These are phyloP conservation scores for Rhagonycha lutea DNA, from an alignment of 2,888 invertebrate species.

Conservation along the genomic window DNA sequence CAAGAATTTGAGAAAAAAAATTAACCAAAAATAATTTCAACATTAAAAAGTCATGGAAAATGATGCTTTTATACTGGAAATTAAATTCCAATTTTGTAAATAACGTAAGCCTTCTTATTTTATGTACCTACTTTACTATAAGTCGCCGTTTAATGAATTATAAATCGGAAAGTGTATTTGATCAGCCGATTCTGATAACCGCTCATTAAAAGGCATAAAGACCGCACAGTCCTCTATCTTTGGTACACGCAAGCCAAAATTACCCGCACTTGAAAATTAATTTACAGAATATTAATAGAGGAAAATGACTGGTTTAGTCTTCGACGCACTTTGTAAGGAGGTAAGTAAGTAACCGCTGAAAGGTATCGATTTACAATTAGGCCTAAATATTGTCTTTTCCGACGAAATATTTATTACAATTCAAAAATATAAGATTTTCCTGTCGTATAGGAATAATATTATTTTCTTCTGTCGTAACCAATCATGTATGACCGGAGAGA, in stretches of 20 bases:
- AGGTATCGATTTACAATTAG: conserved; percentile 54
- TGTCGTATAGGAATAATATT: background rate
- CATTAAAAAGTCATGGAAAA: background rate
- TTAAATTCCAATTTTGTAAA: conserved; percentile 3
- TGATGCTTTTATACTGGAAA: background rate
- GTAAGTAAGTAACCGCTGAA: conserved; percentile 53
- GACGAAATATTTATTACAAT: background rate
- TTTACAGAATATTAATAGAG: conserved; percentile 55
- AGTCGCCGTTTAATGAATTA: conserved; percentile 39
- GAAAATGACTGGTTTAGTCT: conserved; percentile 54
- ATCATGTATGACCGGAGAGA: conserved; percentile 21
- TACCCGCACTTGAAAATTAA: conserved; percentile 53
- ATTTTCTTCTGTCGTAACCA: conserved; percentile 3
- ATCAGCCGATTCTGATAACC: conserved; percentile 52
- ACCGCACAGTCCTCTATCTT: conserved; percentile 46
- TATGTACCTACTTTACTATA: conserved; percentile 17
- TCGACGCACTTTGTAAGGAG: conserved; percentile 49
- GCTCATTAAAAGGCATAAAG: conserved; percentile 53
- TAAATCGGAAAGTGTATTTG: conserved; percentile 49
- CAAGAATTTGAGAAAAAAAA: background rate
- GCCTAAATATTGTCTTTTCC: conserved; percentile 38
- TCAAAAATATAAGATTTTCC: background rate
- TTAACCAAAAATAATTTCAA: background rate
- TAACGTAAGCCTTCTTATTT: conserved; percentile 22
- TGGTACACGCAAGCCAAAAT: conserved; percentile 51